These are phyloP conservation scores for Apeira syringaria DNA, from an alignment of 2,888 invertebrate species.

Conservation along the genomic window DNA sequence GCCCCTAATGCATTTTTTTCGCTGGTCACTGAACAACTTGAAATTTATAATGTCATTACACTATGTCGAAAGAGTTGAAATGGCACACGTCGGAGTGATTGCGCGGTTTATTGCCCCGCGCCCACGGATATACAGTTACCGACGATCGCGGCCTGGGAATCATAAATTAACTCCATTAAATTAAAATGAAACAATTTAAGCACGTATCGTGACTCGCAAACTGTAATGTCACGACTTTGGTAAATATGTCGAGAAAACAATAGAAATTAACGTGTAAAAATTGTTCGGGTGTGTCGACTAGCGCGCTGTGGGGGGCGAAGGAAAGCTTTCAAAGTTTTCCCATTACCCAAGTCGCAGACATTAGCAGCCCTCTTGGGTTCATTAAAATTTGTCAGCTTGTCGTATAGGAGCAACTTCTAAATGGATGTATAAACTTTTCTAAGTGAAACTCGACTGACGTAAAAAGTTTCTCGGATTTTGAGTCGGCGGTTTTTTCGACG, in stretches of 20 bases:
- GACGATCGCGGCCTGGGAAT: conserved; percentile 26
- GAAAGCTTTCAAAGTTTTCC: conserved; percentile 68
- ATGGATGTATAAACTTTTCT: conserved; percentile 81
- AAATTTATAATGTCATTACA: conserved; percentile 78
- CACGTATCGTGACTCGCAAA: conserved; percentile 49
- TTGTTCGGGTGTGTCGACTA: conserved; percentile 46
- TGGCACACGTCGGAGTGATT: conserved; percentile 75
- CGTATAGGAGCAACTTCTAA: conserved; percentile 77
- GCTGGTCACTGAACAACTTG: conserved; percentile 67
- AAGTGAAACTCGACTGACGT: conserved; percentile 82
- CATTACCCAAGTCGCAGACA: conserved; percentile 76
- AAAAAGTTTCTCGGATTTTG: conserved; percentile 75
- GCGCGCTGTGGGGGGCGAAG: conserved; percentile 17
- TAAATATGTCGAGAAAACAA: conserved; percentile 63
- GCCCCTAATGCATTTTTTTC: conserved; percentile 71
- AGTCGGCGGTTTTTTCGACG: conserved; percentile 68
- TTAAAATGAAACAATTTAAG: conserved; percentile 46
- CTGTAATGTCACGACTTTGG: conserved; percentile 41
- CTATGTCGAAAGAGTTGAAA: conserved; percentile 62
- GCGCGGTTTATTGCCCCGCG: conserved; percentile 66
- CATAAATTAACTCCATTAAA: conserved; percentile 32
- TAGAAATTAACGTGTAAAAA: conserved; percentile 46
- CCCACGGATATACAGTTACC: conserved; percentile 64
- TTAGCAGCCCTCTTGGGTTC: conserved; percentile 80
- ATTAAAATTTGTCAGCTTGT: conserved; percentile 83